phyloP scores from a whole-genome alignment of 1,140 invertebrate genomes.

The Hylyphantes graminicola region DNA sequence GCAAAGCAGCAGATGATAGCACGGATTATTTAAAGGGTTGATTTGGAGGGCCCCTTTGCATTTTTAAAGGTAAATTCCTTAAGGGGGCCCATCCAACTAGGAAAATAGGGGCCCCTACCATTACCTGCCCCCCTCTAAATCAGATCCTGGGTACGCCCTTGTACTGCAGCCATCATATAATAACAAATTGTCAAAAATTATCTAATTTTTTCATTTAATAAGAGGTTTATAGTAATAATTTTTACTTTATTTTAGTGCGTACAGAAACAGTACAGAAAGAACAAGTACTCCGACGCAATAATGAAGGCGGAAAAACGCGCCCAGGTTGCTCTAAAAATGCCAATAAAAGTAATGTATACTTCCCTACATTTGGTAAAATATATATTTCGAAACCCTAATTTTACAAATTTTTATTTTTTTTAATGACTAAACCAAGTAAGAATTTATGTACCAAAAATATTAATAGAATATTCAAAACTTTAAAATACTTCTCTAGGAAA shows the following conservation, averaged over 20 bases:
- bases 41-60: no score
- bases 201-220: neutral
- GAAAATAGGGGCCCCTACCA: no score
- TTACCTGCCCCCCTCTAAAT: no score
- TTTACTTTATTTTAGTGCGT: neutral
- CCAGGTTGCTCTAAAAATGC: slow-evolving; percentile 1
- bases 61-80: no score
- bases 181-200: no score
- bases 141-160: no score
- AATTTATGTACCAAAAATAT: neutral
- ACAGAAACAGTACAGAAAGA: neutral
- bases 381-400: neutral
- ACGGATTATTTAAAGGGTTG: no score
- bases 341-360: slow-evolving; percentile 19
- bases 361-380: neutral
- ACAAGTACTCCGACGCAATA: neutral
- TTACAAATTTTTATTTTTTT: neutral
- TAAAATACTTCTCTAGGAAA: neutral
- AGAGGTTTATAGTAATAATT: neutral
- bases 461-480: neutral
- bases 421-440: neutral
- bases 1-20: no score
- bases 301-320: slow-evolving; percentile 3
- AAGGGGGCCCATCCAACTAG: no score
- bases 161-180: neutral